A percentile compares a stretch with the other conserved stretches of the same genome.
phyloP scores from a whole-genome alignment of 2,797 vertebrate genomes.

The Anas bernieri region DNA sequence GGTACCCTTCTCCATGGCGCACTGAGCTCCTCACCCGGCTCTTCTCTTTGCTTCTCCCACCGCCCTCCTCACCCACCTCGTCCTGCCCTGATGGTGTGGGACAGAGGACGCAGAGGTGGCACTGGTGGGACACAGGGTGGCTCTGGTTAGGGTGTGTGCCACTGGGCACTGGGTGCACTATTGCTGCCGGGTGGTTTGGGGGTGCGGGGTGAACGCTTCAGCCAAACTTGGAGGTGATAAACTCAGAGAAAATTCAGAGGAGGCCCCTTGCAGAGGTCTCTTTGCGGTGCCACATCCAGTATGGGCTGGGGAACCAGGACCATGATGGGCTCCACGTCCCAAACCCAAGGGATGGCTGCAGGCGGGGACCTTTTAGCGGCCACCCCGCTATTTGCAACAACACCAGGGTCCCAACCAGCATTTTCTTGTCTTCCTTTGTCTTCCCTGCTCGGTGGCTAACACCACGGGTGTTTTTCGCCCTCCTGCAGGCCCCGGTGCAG shows the following conservation, averaged over 20 bases:
- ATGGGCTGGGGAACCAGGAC: fast-evolving
- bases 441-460: not conserved
- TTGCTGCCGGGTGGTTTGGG: not conserved
- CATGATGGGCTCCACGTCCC: fast-evolving
- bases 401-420: fast-evolving
- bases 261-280: fast-evolving
- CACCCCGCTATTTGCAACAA: fast-evolving
- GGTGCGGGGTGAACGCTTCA: not conserved
- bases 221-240: not conserved
- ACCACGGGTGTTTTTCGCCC: fast-evolving
- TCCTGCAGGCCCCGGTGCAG: constrained; percentile 88
- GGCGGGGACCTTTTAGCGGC: not conserved
- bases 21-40: not conserved
- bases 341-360: not conserved
- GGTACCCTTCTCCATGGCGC: fast-evolving
- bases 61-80: not conserved
- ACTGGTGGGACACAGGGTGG: not conserved
- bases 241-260: not conserved
- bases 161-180: not conserved
- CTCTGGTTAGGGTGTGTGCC: not conserved
- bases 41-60: not conserved
- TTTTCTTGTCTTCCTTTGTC: fast-evolving
- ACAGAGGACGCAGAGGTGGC: fast-evolving
- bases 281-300: fast-evolving
- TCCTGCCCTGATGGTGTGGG: not conserved